Base-by-base conservation (phyloP, 2,797 vertebrate species). In the Diplodus puntazzo region DNA sequence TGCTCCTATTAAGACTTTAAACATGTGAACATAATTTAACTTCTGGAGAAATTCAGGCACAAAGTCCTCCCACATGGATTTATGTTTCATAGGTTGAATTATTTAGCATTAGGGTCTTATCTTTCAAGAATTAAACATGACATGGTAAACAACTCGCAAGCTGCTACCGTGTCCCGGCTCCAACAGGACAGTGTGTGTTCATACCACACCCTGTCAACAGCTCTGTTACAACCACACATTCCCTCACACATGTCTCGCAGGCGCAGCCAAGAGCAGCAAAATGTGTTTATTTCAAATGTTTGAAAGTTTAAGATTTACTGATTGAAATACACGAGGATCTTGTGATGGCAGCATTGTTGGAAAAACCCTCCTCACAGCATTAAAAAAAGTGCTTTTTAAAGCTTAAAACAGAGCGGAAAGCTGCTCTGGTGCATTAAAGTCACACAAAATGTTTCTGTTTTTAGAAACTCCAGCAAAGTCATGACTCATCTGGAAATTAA, bases 141-240 rank as follows among this genome's bases (percentile, higher is more conserved):
- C 60, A 66, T 4, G 5, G 72, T 74, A 80, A 87, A 87, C 79
- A 86, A 77, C 70, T 79, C 63, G 62, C 61, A 73, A 72, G 77
- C 78, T 76, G 55, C 73, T 34, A 14, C 55, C 13, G 46, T 61
- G 68, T 66, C 73, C 79, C 20, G 59, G 55, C 79, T 83, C 17
- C 53, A 59, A 60, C 61, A 42, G 83, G 69, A 73, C 23, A 2
- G 67, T 21, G 63, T 78, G 80, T 68, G 69, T 84, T 61, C 69
- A 61, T 69, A 90, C 90, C 91, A 85, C 90, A 92, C 89, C 90
- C 92, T 82, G 88, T 83, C 89, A 86, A 77, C 43, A 27, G 73
- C 79, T 86, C 77, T 34, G 45, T 83, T 82, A 75, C 75, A 74
- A 69, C 43, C 79, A 61, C 86, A 80, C 55, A 59, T 73, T 79